phyloP scores from a whole-genome alignment of 2,888 invertebrate genomes.

The Ellobium chinense region DNA sequence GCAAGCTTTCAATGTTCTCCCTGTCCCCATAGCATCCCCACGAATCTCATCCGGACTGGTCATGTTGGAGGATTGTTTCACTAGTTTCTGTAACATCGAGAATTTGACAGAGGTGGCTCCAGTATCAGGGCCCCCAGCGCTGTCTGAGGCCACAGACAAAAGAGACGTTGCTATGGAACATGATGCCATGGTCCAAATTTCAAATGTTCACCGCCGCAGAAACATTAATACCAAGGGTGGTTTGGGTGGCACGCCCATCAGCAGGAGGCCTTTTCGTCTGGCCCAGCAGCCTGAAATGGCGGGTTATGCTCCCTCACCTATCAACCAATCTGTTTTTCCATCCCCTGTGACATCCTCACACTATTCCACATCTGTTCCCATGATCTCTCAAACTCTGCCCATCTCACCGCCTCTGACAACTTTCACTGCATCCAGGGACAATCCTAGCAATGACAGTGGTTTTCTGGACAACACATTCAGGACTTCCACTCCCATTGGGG shows the following conservation, averaged over 20 bases:
- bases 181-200: neutral
- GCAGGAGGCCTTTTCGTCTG: conserved; percentile 11
- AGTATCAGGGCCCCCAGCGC: neutral
- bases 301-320: conserved; percentile 27
- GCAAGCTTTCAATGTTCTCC: conserved; percentile 76
- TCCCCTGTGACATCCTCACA: neutral
- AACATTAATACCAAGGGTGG: neutral
- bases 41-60: conserved; percentile 67
- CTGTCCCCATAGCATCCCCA: conserved; percentile 72
- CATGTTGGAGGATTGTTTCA: conserved; percentile 73
- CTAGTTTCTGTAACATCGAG: conserved; percentile 73
- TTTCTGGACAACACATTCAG: conserved; percentile 70
- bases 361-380: neutral
- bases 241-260: conserved; percentile 4
- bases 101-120: conserved; percentile 58
- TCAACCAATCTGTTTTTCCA: conserved; percentile 31
- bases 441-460: conserved; percentile 67
- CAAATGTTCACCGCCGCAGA: neutral
- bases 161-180: neutral
- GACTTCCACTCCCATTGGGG: conserved; percentile 72
- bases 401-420: neutral
- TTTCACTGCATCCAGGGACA: conserved; percentile 32
- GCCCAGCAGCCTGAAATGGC: neutral
- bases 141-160: neutral
- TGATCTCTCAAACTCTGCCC: neutral